Evolutionary conservation across 2,888 invertebrate genomes (phyloP).

Genomic region (Deilephila elpenor): DNA sequence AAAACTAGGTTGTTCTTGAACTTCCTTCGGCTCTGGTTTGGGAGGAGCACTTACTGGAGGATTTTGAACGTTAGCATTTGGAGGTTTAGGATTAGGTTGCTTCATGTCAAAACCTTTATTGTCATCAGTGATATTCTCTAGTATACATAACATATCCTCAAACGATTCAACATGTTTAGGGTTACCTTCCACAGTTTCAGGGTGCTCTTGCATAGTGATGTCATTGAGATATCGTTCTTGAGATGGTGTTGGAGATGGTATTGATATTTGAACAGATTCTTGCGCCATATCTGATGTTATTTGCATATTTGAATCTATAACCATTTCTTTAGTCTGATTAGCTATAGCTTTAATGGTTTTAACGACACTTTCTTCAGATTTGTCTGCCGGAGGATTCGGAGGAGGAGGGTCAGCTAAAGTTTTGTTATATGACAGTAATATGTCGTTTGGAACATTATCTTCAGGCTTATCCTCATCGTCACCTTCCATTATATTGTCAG

Average conservation of each 20-base stretch:
- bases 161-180: slow-evolving; percentile 86
- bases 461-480: slow-evolving; percentile 80
- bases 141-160: slow-evolving; percentile 88
- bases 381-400: slow-evolving; percentile 54
- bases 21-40: slow-evolving; percentile 61
- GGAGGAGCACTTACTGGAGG: slow-evolving; percentile 48
- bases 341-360: slow-evolving; percentile 84
- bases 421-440: slow-evolving; percentile 69
- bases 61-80: slow-evolving; percentile 49
- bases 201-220: slow-evolving; percentile 85
- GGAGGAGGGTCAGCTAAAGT: slow-evolving; percentile 56
- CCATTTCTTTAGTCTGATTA: slow-evolving; percentile 83
- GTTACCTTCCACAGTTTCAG: slow-evolving; percentile 80
- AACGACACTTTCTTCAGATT: slow-evolving; percentile 71
- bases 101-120: slow-evolving; percentile 66
- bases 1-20: slow-evolving; percentile 59
- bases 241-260: slow-evolving; percentile 87
- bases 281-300: slow-evolving; percentile 84
- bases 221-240: slow-evolving; percentile 87
- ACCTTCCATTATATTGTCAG: slow-evolving; percentile 80
- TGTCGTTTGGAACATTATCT: slow-evolving; percentile 64
- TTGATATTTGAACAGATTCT: slow-evolving; percentile 87
- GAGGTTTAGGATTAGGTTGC: slow-evolving; percentile 53
- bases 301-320: slow-evolving; percentile 84
- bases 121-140: slow-evolving; percentile 86